Evolutionary conservation across 2,797 vertebrate species (phyloP), one percentile per base, ranked within the genome.

Genomic region (Sebastiscus albofasciatus): DNA sequence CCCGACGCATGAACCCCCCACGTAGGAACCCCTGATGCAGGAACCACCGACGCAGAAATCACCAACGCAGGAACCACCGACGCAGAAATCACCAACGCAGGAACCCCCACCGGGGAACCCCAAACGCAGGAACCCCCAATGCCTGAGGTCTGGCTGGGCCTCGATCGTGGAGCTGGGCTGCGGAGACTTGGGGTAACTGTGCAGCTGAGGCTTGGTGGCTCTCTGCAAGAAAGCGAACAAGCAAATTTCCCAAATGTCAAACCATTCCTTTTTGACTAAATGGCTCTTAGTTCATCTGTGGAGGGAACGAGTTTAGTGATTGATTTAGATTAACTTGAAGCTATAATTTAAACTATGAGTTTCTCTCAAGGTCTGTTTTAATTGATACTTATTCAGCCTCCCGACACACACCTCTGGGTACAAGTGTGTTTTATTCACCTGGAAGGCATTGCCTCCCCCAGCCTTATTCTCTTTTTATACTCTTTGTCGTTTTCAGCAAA

Each of bases 401-500:
- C 34, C 2, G 6, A 65, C 72, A 29, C 54, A 64, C 58, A 52
- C 49, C 22, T 74, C 34, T 49, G 27, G 54, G 59, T 46, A 49
- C 14, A 58, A 62, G 24, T 65, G 39, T 49, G 27, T 65, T 58
- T 70, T 55, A 66, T 81, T 78, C 22, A 55, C 31, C 59, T 54
- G 36, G 22, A 68, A 52, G 29, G 52, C 59, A n/a, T 55, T 24
- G 16, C 60, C 55, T 82, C 76, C 46, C 34, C 49, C 29, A 65
- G 20, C 31, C 60, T 26, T 12, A 29, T 79, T 76, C 24, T 74
- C 36, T 72, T 55, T 68, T 71, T 34, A 73, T 18, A 33, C 39
- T 55, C 18, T 42, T 3, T 60, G 14, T 33, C 9, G 67, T 72
- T 79, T 76, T 72, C 58, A 72, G 22, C 24, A 59, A 78, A 75